Evolutionary conservation across 2,888 invertebrate species (phyloP), one percentile per base, ranked within the genome.

Genomic region (Xanthia togata): DNA sequence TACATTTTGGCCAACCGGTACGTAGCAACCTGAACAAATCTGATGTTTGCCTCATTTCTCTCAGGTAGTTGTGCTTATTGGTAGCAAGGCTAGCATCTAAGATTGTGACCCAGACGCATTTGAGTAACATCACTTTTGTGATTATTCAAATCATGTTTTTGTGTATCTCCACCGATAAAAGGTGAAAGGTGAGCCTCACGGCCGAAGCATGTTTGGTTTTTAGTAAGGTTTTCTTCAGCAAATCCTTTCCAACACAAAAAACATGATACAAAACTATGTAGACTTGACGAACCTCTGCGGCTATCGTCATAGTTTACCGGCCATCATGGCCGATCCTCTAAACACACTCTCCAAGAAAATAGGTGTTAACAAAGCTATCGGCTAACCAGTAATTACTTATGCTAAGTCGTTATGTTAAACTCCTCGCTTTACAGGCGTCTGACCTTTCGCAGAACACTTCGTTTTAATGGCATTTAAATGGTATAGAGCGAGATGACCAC

Each of bases 381-480:
- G 44, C 53, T 41, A n/a, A 78, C 81, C 81, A 62, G 69, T 57
- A 69, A 81, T 81, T 81, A 81, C 41, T 81, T 65, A 70, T 73
- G n/a, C 57, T 55, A 59, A 72, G 57, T 59, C 60, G 69, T 73
- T 74, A 77, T 67, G 82, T 77, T 85, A 57, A 84, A 64, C 64
- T 65, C 23, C 17, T 57, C 44, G 64, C 65, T 81, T 73, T 59
- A 68, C 59, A 62, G 62, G 6, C 55, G 31, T 64, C 35, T 79
- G 65, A 84, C 82, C 84, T 71, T 72, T 67, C 55, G 14, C 31
- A 47, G 59, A 71, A 69, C 74, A 79, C 69, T 82, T 82, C 80
- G 74, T 72, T 74, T 72, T 73, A 82, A 81, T 68, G 41, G 53
- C 53, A 67, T 55, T 69, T 81, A 81, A 75, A 73, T 59, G 69